Conservation (phyloP, 2,888 invertebrate species). For the Sphaerophoria rueppellii region DNA sequence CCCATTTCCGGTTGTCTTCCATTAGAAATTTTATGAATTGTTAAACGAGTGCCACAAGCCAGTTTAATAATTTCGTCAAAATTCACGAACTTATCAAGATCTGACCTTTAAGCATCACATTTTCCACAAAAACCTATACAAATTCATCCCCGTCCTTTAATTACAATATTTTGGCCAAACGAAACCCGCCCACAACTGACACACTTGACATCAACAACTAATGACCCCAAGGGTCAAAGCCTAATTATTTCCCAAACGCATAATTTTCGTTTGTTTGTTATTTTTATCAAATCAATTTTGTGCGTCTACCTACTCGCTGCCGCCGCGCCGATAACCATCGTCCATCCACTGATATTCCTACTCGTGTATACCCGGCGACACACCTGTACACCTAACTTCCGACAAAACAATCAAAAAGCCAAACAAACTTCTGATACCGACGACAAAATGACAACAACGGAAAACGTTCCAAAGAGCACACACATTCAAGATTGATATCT, state of each 20-base stretch:
- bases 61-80: no score
- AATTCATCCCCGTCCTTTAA: conserved; percentile 8
- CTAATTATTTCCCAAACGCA: conserved; percentile 49
- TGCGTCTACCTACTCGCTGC: not conserved
- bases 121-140: no score
- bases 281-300: conserved; percentile 62
- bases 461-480: not conserved
- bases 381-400: conserved; percentile 68
- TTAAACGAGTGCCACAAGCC: no score
- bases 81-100: no score
- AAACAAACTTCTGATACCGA: conserved; percentile 11
- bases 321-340: conserved; percentile 28
- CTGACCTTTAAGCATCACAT: no score
- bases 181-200: conserved; percentile 42
- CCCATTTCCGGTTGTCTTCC: no score
- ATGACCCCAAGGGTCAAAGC: conserved; percentile 52
- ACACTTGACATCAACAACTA: conserved; percentile 39
- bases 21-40: no score
- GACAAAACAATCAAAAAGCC: conserved; percentile 50
- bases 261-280: conserved; percentile 54
- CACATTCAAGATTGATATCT: conserved; percentile 51
- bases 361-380: conserved; percentile 40
- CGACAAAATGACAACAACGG: conserved; percentile 14
- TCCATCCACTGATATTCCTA: conserved; percentile 1
- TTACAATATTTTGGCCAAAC: conserved; percentile 54